Conservation (phyloP, 1,140 invertebrate genomes). For the Hyles vespertilio region DNA sequence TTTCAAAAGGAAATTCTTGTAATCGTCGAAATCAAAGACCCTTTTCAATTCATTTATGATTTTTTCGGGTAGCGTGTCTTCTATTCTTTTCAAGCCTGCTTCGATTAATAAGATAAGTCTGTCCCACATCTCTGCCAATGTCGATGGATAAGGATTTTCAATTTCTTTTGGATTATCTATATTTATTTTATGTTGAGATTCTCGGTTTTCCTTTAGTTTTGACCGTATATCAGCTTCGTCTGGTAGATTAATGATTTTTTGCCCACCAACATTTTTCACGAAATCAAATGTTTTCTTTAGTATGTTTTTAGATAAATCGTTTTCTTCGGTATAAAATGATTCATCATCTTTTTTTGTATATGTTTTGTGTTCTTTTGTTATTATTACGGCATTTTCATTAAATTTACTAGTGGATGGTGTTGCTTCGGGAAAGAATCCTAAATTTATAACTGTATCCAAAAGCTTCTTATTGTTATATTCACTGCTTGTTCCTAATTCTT, state of each 20-base stretch:
- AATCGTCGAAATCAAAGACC: conserved; percentile 30
- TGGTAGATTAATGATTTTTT: conserved; percentile 31
- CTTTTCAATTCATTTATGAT: conserved; percentile 42
- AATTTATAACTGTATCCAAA: conserved; percentile 31
- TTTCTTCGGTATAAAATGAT: conserved; percentile 1
- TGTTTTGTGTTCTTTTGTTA: conserved; percentile 6
- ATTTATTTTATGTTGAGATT: conserved; percentile 26
- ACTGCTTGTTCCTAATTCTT: conserved; percentile 1
- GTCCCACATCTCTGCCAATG: conserved; percentile 42
- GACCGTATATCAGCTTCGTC: conserved; percentile 33
- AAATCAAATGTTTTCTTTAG: conserved; percentile 28
- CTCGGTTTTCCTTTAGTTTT: conserved; percentile 27
- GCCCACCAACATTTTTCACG: conserved; percentile 10
- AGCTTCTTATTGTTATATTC: conserved; percentile 9
- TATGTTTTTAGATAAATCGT: conserved; percentile 28
- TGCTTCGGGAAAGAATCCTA: conserved; percentile 27
- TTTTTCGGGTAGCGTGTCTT: conserved; percentile 44
- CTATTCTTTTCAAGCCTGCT: conserved; percentile 42
- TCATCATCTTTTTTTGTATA: conserved; percentile 21
- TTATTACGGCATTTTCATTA: conserved; percentile 13
- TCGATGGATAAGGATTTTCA: conserved; percentile 22
- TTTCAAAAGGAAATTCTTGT: conserved; percentile 2
- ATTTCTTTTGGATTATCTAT: conserved; percentile 25
- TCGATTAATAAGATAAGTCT: conserved; percentile 40
- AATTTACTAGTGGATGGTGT: conserved; percentile 18